Conservation (phyloP, 2,888 invertebrate species). For the Ophion costatus region DNA sequence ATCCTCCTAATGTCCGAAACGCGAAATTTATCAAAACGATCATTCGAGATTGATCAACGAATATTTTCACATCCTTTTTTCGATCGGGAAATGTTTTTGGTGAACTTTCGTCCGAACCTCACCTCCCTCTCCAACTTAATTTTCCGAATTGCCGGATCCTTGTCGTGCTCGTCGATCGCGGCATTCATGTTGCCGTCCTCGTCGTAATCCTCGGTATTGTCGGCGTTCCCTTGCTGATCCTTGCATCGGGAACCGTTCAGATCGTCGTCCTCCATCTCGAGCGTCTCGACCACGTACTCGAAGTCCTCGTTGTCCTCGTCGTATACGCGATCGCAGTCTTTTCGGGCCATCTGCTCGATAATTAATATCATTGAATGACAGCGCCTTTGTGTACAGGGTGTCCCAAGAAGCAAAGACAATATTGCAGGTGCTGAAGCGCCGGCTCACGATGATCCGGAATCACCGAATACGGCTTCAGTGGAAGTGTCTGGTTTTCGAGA, state of each 20-base stretch:
- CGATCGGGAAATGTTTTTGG: background rate
- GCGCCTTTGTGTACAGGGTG: no score
- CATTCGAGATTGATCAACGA: background rate
- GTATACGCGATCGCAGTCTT: constrained; percentile 52
- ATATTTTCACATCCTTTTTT: background rate
- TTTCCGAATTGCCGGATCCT: constrained; percentile 65
- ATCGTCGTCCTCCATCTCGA: constrained; percentile 73
- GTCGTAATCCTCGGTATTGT: constrained; percentile 61
- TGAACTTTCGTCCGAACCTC: constrained; percentile 11
- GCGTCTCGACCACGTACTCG: constrained; percentile 78
- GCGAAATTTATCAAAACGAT: constrained; percentile 6
- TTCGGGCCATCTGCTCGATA: constrained; percentile 23
- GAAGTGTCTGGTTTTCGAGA: no score
- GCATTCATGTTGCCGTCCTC: constrained; percentile 63
- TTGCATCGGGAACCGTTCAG: constrained; percentile 62
- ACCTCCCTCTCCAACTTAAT: constrained; percentile 69
- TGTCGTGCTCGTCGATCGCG: constrained; percentile 67
- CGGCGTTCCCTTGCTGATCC: constrained; percentile 28
- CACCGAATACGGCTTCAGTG: no score
- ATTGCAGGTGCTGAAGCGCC: no score
- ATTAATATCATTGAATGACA: background rate
- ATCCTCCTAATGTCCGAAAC: constrained; percentile 57
- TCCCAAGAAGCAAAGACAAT: no score
- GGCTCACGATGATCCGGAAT: no score
- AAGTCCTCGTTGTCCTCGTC: constrained; percentile 77